phyloP scores from a whole-genome alignment of 2,797 vertebrate species.

The Chaetophractus vellerosus region DNA sequence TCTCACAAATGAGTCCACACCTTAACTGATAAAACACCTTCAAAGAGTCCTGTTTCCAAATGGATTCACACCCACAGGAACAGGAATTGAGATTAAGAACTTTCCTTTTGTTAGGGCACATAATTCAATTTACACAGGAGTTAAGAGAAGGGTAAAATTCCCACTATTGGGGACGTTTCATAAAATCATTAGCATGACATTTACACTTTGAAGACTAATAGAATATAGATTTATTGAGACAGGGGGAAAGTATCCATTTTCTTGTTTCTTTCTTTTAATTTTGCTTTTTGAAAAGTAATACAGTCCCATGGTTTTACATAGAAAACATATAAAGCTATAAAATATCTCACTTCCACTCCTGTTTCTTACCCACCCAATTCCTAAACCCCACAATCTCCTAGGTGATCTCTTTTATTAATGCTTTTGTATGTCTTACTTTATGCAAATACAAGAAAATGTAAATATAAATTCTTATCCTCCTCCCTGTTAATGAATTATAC shows the following conservation, averaged over 20 bases:
- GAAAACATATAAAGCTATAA: not conserved
- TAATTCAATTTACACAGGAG: not conserved
- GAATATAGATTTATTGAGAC: not conserved
- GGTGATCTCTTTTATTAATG: not conserved
- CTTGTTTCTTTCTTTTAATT: not conserved
- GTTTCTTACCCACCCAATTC: not conserved
- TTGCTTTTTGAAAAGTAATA: not conserved
- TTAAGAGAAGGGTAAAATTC: not conserved
- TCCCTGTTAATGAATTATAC: not conserved
- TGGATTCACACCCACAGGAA: too few species aligned
- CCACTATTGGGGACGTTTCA: not conserved
- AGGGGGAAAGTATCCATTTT: not conserved
- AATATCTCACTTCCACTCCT: not conserved
- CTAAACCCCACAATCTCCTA: not conserved
- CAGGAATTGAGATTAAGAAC: too few species aligned
- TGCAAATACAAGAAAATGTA: not conserved
- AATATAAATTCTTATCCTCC: not conserved
- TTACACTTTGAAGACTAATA: not conserved
- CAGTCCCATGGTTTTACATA: not conserved
- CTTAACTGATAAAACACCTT: too few species aligned
- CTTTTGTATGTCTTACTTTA: conserved; percentile 36
- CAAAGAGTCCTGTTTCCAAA: too few species aligned
- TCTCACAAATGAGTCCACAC: too few species aligned
- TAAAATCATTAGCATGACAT: not conserved
- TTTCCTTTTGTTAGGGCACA: too few species aligned